These are phyloP conservation scores for Coelopa pilipes DNA, from an alignment of 2,888 invertebrate genomes.

Conservation along the genomic window DNA sequence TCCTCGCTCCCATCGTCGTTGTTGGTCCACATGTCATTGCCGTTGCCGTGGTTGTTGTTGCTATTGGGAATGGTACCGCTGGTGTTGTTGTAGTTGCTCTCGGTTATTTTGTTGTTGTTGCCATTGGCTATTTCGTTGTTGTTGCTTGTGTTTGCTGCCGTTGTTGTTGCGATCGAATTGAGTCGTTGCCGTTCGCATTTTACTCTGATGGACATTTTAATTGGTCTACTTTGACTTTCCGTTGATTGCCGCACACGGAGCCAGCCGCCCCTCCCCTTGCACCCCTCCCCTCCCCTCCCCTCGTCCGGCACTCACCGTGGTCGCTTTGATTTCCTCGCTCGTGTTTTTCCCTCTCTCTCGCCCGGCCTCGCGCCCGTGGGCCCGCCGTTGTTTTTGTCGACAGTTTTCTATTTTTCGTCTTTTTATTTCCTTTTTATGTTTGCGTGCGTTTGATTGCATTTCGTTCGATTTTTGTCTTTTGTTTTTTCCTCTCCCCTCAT, in stretches of 20 bases:
- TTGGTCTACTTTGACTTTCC: conserved; percentile 47
- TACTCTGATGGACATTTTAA: conserved; percentile 47
- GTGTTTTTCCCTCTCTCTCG: too few relatives aligned
- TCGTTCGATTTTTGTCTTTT: background rate
- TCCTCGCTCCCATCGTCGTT: too few relatives aligned
- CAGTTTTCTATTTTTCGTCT: background rate
- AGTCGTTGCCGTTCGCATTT: conserved; percentile 45
- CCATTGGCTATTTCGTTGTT: background rate
- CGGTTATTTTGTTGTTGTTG: background rate
- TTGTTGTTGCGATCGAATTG: conserved; percentile 38
- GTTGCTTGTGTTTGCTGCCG: background rate
- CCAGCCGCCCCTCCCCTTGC: background rate
- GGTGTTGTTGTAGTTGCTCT: too few relatives aligned
- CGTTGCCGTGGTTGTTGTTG: too few relatives aligned
- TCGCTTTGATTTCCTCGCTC: too few relatives aligned
- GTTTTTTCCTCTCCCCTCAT: too few relatives aligned
- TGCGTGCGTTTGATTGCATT: conserved; percentile 3
- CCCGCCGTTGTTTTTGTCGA: background rate
- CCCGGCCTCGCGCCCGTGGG: background rate
- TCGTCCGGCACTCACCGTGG: too few relatives aligned
- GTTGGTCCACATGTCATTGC: too few relatives aligned
- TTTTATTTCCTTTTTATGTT: background rate
- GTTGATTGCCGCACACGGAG: conserved; percentile 26
- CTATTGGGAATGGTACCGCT: too few relatives aligned
- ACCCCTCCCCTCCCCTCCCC: too few relatives aligned